Conservation (phyloP, 2,888 invertebrate species). For the Laothoe populi region DNA sequence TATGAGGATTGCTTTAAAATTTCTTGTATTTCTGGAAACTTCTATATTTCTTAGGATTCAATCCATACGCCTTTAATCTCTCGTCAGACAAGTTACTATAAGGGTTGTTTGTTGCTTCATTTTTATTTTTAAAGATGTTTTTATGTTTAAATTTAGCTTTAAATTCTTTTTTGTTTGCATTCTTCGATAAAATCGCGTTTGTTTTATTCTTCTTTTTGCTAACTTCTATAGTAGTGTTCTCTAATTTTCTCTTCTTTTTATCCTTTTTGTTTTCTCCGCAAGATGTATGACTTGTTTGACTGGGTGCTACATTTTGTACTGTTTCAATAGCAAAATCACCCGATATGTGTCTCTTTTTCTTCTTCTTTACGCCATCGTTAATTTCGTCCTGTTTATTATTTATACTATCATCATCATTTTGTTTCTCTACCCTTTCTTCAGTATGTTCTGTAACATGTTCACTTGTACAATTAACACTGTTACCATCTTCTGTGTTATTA, state of each 20-base stretch:
- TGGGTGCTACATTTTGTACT: conserved; percentile 49
- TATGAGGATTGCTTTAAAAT: conserved; percentile 53
- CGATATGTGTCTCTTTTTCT: conserved; percentile 53
- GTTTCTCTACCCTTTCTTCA: conserved; percentile 37
- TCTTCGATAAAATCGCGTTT: conserved; percentile 43
- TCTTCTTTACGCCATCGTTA: conserved; percentile 40
- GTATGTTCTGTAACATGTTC: conserved; percentile 27
- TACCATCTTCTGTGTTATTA: conserved; percentile 28
- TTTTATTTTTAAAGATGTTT: conserved; percentile 53
- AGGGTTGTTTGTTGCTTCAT: conserved; percentile 57
- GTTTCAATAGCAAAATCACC: conserved; percentile 54
- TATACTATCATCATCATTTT: conserved; percentile 29
- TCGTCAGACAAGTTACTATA: conserved; percentile 87
- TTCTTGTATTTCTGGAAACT: conserved; percentile 89
- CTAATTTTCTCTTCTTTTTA: conserved; percentile 32
- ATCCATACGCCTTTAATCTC: conserved; percentile 94
- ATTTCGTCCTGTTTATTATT: conserved; percentile 14
- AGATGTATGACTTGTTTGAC: conserved; percentile 41
- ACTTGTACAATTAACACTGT: not conserved
- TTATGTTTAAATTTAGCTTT: conserved; percentile 54
- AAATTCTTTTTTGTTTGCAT: conserved; percentile 43
- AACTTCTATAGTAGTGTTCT: conserved; percentile 41
- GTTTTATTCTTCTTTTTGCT: conserved; percentile 45
- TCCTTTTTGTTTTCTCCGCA: conserved; percentile 42
- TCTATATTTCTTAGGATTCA: conserved; percentile 95